Percentiles rank a stretch among this genome's conserved stretches.
phyloP scores from a whole-genome alignment of 2,797 vertebrate species.

The Capromys pilorides region DNA sequence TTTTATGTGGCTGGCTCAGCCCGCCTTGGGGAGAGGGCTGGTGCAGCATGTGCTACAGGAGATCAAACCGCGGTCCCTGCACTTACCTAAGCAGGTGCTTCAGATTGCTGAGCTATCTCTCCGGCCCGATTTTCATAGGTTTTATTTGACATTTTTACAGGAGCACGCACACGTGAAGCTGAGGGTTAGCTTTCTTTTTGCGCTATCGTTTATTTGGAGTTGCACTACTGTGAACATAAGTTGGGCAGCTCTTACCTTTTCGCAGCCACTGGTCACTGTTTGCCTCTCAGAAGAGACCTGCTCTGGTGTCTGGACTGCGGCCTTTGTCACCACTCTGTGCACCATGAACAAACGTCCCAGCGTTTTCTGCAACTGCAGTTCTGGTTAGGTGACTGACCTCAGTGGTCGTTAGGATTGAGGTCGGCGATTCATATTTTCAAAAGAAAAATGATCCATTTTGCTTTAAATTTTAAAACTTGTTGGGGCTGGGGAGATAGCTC shows the following conservation, averaged over 20 bases:
- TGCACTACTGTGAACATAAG: not conserved
- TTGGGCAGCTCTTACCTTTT: too few relatives aligned
- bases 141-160: not conserved
- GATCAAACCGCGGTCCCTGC: too few relatives aligned
- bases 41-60: too few relatives aligned
- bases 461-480: not conserved
- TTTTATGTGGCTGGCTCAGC: too few relatives aligned
- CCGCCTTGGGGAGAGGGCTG: too few relatives aligned
- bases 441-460: not conserved
- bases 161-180: not conserved
- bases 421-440: slow-evolving; percentile 1
- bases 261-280: too few relatives aligned
- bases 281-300: too few relatives aligned
- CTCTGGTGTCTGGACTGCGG: too few relatives aligned
- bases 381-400: not conserved
- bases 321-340: not conserved
- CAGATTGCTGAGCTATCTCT: too few relatives aligned
- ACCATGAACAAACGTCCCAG: not conserved
- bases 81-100: too few relatives aligned
- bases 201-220: not conserved
- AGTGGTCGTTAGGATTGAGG: not conserved
- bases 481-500: too few relatives aligned
- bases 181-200: not conserved
- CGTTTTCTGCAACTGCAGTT: not conserved
- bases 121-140: too few relatives aligned